Conservation (phyloP, 2,113 vertebrate genomes). For the Amia ocellicauda region DNA sequence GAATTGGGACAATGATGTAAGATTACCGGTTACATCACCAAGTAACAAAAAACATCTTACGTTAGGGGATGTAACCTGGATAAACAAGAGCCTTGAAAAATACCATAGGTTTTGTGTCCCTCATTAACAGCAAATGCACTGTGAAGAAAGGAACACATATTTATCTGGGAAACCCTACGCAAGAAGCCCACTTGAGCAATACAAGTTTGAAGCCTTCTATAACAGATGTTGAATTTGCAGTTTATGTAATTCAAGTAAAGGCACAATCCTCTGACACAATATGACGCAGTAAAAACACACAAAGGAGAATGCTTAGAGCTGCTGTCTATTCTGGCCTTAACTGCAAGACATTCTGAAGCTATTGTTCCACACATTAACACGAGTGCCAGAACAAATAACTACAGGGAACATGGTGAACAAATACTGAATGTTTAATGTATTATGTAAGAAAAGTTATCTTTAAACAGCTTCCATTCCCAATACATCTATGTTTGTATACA, state of each 20-base stretch:
- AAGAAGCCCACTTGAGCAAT: too few relatives aligned
- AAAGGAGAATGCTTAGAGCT: conserved; percentile 25
- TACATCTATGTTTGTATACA: conserved; percentile 35
- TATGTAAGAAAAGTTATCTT: conserved; percentile 34
- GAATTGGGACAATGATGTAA: conserved; percentile 37
- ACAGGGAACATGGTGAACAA: conserved; percentile 26
- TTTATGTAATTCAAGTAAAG: too few relatives aligned
- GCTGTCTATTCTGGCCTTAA: conserved; percentile 30
- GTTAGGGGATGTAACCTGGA: background rate
- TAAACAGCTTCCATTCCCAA: conserved; percentile 24
- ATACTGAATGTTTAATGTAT: conserved; percentile 29
- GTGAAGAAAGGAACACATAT: too few relatives aligned
- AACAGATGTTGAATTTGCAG: too few relatives aligned
- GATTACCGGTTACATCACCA: conserved; percentile 61
- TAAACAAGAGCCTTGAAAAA: too few relatives aligned
- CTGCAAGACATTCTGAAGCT: conserved; percentile 26
- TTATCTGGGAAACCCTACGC: too few relatives aligned
- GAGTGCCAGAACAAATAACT: conserved; percentile 32
- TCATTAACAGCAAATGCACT: too few relatives aligned
- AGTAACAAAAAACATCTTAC: conserved; percentile 29
- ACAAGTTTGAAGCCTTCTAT: too few relatives aligned
- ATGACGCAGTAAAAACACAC: background rate
- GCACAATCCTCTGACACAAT: too few relatives aligned
- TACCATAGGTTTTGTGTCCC: too few relatives aligned
- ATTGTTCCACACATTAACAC: conserved; percentile 25